Conservation (phyloP, 2,888 invertebrate genomes). For the Synergus laeviventris region DNA sequence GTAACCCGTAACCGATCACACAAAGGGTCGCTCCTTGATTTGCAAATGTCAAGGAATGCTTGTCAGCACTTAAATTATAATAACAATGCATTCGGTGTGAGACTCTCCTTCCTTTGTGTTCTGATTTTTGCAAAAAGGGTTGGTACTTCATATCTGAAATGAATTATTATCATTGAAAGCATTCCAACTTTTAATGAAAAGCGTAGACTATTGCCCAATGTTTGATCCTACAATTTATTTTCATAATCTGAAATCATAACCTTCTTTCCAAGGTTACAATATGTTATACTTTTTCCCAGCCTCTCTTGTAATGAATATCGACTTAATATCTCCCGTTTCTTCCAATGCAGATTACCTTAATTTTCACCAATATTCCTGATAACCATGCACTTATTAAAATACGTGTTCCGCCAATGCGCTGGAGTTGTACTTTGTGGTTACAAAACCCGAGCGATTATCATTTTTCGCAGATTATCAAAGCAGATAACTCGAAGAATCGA, state of each 20-base stretch:
- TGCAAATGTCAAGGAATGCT: slow-evolving; percentile 1
- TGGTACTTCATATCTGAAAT: neutral
- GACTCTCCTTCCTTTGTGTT: slow-evolving; percentile 3
- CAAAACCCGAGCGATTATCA: slow-evolving; percentile 20
- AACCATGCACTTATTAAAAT: neutral
- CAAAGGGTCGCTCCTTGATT: slow-evolving; percentile 25
- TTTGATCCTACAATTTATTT: neutral
- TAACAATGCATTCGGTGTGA: neutral
- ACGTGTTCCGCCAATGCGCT: neutral
- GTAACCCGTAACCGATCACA: slow-evolving; percentile 5
- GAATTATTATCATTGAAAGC: neutral
- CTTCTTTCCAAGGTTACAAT: neutral
- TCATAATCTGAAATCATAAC: slow-evolving; percentile 1
- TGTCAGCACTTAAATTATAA: slow-evolving; percentile 8
- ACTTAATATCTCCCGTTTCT: neutral
- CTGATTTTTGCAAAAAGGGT: neutral
- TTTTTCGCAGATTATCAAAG: neutral
- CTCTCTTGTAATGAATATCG: neutral
- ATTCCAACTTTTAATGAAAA: neutral
- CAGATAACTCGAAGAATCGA: slow-evolving; percentile 17
- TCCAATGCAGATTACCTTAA: neutral
- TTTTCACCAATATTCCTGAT: slow-evolving; percentile 4
- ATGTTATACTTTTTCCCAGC: slow-evolving; percentile 11
- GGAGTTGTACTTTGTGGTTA: neutral
- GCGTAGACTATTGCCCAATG: neutral